Conservation (phyloP, 1,140 invertebrate species). For the Helicoverpa zea region DNA sequence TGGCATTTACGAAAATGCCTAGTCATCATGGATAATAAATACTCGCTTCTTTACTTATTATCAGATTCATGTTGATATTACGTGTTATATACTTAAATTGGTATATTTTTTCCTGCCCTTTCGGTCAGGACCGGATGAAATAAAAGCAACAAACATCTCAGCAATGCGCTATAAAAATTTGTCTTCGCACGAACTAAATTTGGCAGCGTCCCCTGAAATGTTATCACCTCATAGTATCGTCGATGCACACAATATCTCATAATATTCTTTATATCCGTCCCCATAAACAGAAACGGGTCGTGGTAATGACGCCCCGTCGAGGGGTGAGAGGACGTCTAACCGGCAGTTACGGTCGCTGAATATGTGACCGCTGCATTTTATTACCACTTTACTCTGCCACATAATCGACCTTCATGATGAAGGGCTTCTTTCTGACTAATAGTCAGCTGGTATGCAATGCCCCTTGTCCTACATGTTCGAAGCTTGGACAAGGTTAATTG, state of each 20-base stretch:
- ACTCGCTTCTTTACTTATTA: too few species aligned
- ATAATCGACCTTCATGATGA: conserved; percentile 85
- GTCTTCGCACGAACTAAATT: conserved; percentile 68
- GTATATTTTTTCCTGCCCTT: conserved; percentile 30
- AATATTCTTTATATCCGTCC: conserved; percentile 85
- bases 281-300: conserved; percentile 83
- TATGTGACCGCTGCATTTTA: conserved; percentile 87
- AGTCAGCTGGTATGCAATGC: conserved; percentile 69
- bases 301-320: conserved; percentile 79
- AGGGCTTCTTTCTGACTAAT: conserved; percentile 81
- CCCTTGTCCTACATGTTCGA: conserved; percentile 53
- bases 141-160: conserved; percentile 44
- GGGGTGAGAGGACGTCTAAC: conserved; percentile 77
- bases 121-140: conserved; percentile 22
- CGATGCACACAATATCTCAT: conserved; percentile 83
- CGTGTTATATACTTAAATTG: conserved; percentile 6
- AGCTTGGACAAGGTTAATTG: conserved; percentile 36
- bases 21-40: too few species aligned
- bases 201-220: conserved; percentile 67
- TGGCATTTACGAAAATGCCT: neutral
- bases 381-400: conserved; percentile 85
- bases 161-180: conserved; percentile 69
- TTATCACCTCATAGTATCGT: conserved; percentile 82
- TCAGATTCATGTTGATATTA: neutral
- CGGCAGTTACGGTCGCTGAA: conserved; percentile 81